Percentiles rank a stretch among this genome's conserved stretches.
These are phyloP conservation scores for Trypoxylus dichotomus DNA, from an alignment of 1,140 invertebrate species.

Conservation along the genomic window DNA sequence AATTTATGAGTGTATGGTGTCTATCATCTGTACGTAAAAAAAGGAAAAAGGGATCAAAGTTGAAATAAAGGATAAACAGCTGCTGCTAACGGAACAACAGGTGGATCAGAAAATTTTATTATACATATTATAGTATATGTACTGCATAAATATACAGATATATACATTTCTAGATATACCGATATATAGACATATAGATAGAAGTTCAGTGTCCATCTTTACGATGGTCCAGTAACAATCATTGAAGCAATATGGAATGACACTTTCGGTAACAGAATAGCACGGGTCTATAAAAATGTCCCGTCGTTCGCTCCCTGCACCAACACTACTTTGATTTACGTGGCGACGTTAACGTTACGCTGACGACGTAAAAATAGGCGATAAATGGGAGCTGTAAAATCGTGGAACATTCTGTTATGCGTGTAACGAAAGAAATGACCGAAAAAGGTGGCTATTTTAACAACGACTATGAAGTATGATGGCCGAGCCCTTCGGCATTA, in stretches of 20 bases:
- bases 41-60: no score
- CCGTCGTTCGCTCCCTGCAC: neutral
- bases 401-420: constrained; percentile 21
- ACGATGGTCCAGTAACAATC: neutral
- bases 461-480: constrained; percentile 16
- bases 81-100: no score
- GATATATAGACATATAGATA: no score
- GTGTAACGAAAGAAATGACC: constrained; percentile 14
- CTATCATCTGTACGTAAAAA: no score
- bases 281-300: neutral
- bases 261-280: neutral
- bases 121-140: no score
- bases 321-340: constrained; percentile 22
- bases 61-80: no score
- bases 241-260: neutral
- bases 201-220: no score
- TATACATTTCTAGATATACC: no score
- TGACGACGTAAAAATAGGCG: constrained; percentile 12
- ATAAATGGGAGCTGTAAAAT: constrained; percentile 12
- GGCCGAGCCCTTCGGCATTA: neutral
- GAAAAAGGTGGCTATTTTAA: constrained; percentile 19
- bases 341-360: neutral
- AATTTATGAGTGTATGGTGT: no score
- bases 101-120: no score
- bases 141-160: no score